These are phyloP conservation scores for Tolmerus cingulatus DNA, from an alignment of 2,888 invertebrate genomes.

Conservation along the genomic window DNA sequence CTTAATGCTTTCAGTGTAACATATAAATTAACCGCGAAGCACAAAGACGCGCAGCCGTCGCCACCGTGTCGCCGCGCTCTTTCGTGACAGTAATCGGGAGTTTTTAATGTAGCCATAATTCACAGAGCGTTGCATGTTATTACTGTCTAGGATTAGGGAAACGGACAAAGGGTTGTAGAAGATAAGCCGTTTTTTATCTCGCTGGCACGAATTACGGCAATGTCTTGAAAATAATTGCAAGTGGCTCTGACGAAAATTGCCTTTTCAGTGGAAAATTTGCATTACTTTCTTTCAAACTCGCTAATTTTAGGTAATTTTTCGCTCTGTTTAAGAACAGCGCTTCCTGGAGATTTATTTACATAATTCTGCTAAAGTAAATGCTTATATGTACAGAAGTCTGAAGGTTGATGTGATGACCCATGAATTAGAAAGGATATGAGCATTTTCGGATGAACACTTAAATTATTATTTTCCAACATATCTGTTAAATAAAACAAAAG, in stretches of 20 bases:
- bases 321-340: neutral
- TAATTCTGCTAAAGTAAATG: neutral
- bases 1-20: constrained; percentile 7
- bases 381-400: neutral
- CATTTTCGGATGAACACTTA: too few relatives aligned
- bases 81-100: neutral
- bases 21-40: neutral
- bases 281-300: neutral
- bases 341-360: neutral
- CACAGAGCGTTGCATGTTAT: neutral
- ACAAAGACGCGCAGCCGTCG: neutral
- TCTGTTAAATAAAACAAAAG: too few relatives aligned
- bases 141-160: neutral
- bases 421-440: too few relatives aligned
- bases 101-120: neutral
- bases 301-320: neutral
- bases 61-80: neutral
- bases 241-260: neutral
- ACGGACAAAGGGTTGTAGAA: neutral
- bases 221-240: neutral
- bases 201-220: neutral
- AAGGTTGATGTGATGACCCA: neutral
- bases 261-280: neutral
- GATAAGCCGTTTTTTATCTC: neutral
- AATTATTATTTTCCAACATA: too few relatives aligned